Percentiles rank a stretch among this genome's conserved stretches.
These are phyloP conservation scores for Lineus longissimus DNA, from an alignment of 1,140 invertebrate genomes.

Conservation along the genomic window DNA sequence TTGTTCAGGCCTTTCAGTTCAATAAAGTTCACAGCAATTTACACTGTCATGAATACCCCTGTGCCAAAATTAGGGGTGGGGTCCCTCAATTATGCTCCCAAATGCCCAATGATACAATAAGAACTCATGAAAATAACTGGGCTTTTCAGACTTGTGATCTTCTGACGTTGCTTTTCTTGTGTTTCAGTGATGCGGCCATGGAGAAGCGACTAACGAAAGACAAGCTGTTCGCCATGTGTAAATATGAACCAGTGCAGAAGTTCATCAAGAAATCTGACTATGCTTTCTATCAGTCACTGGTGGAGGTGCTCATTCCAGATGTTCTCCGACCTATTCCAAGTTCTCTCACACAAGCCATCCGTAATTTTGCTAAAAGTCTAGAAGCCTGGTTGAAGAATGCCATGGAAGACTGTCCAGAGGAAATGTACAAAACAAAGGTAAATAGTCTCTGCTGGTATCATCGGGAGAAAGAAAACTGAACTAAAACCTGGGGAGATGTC, in stretches of 20 bases:
- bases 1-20: no score
- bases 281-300: conserved; percentile 91
- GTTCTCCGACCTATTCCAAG: conserved; percentile 91
- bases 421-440: conserved; percentile 80
- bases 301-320: conserved; percentile 93
- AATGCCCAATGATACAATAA: no score
- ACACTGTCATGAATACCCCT: no score
- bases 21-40: no score
- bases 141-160: no score
- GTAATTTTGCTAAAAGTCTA: conserved; percentile 88
- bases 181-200: conserved; percentile 37
- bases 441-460: no score
- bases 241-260: conserved; percentile 63
- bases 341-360: conserved; percentile 85
- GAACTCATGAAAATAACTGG: no score
- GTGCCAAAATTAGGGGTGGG: no score
- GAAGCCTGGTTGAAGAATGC: conserved; percentile 83
- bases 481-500: no score
- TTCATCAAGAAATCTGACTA: conserved; percentile 81
- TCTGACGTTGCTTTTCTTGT: no score
- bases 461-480: not conserved
- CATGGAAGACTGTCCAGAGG: conserved; percentile 78
- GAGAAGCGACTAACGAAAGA: conserved; percentile 48
- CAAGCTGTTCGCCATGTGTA: conserved; percentile 61
- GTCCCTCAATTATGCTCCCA: no score